Percentiles rank a stretch among this genome's conserved stretches.
Conservation (phyloP, 2,113 vertebrate species). For the Stomatorhinus ivindoensis region DNA sequence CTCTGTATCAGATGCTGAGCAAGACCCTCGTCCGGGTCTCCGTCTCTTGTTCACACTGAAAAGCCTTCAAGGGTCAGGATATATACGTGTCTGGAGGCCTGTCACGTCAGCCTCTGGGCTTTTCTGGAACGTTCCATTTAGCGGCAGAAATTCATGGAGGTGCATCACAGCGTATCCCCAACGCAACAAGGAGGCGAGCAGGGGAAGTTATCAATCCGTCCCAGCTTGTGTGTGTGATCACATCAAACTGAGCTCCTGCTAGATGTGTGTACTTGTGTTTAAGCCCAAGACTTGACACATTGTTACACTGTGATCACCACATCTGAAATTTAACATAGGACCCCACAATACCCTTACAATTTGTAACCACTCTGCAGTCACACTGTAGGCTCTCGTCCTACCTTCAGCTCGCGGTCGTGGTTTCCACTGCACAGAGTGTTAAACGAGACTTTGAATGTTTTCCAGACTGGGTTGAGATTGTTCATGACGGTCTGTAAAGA, state of each 20-base stretch:
- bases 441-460: slow-evolving; percentile 94
- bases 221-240: background rate
- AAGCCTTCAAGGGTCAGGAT: background rate
- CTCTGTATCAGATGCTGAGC: background rate
- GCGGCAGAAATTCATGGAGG: background rate
- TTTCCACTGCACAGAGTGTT: slow-evolving; percentile 97
- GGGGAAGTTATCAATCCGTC: background rate
- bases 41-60: background rate
- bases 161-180: background rate
- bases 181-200: background rate
- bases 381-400: slow-evolving; percentile 32
- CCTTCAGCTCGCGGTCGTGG: slow-evolving; percentile 66
- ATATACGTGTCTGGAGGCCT: background rate
- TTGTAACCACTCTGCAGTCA: background rate
- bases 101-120: background rate
- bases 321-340: background rate
- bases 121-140: background rate
- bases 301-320: background rate
- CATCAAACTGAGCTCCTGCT: background rate
- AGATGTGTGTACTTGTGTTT: background rate
- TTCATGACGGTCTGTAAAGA: slow-evolving; percentile 88
- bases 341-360: background rate
- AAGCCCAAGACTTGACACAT: background rate
- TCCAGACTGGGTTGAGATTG: slow-evolving; percentile 94
- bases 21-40: background rate